These are phyloP conservation scores for Crenichthys baileyi DNA, from an alignment of 2,797 vertebrate genomes.

Conservation along the genomic window DNA sequence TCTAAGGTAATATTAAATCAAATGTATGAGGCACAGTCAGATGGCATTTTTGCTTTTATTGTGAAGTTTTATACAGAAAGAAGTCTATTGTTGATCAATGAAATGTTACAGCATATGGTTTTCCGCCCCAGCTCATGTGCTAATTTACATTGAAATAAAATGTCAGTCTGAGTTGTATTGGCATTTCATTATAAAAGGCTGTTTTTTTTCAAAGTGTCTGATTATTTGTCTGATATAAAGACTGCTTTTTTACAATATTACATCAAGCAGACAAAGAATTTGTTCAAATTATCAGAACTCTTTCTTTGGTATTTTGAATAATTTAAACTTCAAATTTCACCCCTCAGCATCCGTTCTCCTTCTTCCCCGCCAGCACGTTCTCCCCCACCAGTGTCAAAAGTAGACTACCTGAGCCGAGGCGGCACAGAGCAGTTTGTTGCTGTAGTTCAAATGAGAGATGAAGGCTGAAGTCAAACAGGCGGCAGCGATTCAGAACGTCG, in stretches of 20 bases:
- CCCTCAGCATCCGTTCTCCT: conserved; percentile 32
- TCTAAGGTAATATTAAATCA: neutral
- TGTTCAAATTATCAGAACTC: conserved; percentile 34
- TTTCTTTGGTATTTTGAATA: conserved; percentile 38
- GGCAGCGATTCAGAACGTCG: conserved; percentile 42
- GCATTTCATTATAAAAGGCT: conserved; percentile 18
- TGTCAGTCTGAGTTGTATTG: conserved; percentile 48
- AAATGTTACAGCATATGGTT: conserved; percentile 48
- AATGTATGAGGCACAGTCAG: neutral
- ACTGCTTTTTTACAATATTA: conserved; percentile 12
- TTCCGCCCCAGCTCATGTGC: conserved; percentile 23
- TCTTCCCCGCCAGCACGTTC: conserved; percentile 30
- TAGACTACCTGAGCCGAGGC: conserved; percentile 61
- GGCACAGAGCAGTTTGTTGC: conserved; percentile 53
- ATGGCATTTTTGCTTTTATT: neutral
- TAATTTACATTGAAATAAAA: conserved; percentile 58
- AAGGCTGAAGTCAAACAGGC: conserved; percentile 69
- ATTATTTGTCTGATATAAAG: conserved; percentile 31
- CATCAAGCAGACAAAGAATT: conserved; percentile 22
- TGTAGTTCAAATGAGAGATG: conserved; percentile 60
- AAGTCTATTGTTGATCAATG: conserved; percentile 41
- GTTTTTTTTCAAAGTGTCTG: conserved; percentile 25
- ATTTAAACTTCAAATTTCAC: conserved; percentile 35
- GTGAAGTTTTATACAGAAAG: conserved; percentile 55
- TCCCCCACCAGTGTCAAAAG: conserved; percentile 55